phyloP scores from a whole-genome alignment of 35 echinoderm and acorn worm species.

The Anneissia japonica region DNA sequence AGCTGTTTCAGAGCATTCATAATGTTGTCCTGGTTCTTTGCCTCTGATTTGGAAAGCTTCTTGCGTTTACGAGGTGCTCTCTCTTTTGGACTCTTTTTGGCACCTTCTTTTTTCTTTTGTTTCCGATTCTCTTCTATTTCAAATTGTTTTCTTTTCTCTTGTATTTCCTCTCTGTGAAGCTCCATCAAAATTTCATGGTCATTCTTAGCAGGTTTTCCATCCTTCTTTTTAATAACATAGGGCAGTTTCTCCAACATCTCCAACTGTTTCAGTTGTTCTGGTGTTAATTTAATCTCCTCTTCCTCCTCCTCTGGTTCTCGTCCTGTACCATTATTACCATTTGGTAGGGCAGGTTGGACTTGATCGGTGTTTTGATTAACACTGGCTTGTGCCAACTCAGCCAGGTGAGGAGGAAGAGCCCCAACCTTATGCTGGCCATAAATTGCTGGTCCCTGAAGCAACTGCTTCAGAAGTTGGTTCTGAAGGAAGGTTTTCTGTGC shows the following conservation, averaged over 20 bases:
- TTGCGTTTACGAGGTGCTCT: constrained; percentile 36
- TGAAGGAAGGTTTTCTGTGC: constrained; percentile 40
- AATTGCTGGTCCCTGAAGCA: constrained; percentile 72
- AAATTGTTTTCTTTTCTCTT: constrained; percentile 21
- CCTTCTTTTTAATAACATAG: constrained; percentile 69
- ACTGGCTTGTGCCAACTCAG: neutral
- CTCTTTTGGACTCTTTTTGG: constrained; percentile 82
- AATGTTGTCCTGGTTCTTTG: constrained; percentile 60
- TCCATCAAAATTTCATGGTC: constrained; percentile 81
- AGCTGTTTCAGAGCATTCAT: constrained; percentile 83
- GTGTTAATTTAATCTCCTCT: constrained; percentile 58
- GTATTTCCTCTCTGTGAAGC: constrained; percentile 58
- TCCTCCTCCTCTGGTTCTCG: constrained; percentile 50
- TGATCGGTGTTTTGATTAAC: neutral
- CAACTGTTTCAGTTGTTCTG: constrained; percentile 88
- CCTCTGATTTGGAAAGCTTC: constrained; percentile 32
- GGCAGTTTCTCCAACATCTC: constrained; percentile 94
- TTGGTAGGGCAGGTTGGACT: neutral
- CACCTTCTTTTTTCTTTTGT: constrained; percentile 53
- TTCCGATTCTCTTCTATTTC: constrained; percentile 13
- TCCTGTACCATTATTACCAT: neutral
- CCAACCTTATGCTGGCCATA: neutral
- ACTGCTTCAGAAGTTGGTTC: constrained; percentile 75
- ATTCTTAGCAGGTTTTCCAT: constrained; percentile 77
- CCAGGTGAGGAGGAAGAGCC: neutral